Conservation (phyloP, 1,140 invertebrate genomes). For the Antheraea pernyi region DNA sequence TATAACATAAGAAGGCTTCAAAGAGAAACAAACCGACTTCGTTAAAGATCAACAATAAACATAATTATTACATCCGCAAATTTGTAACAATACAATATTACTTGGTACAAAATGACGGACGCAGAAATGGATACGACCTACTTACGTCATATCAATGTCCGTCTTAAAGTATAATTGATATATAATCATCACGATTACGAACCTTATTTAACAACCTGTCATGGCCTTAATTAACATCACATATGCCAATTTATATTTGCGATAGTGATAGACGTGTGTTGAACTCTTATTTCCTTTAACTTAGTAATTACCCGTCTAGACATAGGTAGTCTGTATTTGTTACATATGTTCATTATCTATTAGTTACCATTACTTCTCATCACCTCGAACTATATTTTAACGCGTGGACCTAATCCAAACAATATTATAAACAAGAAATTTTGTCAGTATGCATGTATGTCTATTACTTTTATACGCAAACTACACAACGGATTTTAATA, state of each 20-base stretch:
- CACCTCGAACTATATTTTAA: neutral
- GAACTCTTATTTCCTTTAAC: neutral
- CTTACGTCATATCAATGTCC: conserved; percentile 1
- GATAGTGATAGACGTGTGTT: neutral
- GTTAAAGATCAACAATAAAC: too few species aligned
- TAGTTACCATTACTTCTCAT: neutral
- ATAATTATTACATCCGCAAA: too few species aligned
- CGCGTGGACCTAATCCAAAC: too few species aligned
- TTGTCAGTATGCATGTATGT: too few species aligned
- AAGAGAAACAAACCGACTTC: too few species aligned
- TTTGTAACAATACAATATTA: neutral
- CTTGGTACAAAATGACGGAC: neutral
- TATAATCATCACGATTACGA: neutral
- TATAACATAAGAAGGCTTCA: too few species aligned
- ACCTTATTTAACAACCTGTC: neutral
- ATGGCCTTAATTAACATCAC: conserved; percentile 7
- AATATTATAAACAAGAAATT: too few species aligned
- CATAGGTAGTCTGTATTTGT: too few species aligned
- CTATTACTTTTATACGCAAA: too few species aligned
- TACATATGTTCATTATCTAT: neutral
- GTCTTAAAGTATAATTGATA: conserved; percentile 4
- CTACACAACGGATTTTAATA: too few species aligned
- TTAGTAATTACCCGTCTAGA: neutral
- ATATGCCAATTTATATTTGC: conserved; percentile 1
- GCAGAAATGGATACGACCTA: neutral